Base-by-base conservation (phyloP, 2,113 vertebrate species). In the Percopsis transmontana region DNA sequence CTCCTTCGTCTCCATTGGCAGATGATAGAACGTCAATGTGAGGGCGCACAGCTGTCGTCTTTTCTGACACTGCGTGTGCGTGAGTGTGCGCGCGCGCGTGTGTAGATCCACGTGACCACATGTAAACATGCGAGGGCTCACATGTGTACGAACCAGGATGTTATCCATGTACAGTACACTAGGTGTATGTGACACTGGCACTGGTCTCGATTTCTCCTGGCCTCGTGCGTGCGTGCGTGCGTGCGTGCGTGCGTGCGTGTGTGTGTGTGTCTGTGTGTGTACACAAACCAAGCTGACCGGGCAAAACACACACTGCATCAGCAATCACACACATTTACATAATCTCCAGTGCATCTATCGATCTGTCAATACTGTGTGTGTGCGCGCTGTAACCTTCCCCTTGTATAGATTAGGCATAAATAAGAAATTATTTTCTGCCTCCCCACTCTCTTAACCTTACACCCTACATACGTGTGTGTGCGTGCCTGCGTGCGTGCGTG, bases 391-490 rank as follows among this genome's bases (percentile, higher is more conserved):
- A 77, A 80, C 80, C 84, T 88, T 87, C 76, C 80, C 86, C 73
- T 73, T 58, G 44, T 70, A 66, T 74, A 63, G 69, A 73, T 56
- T 45, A 23, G 18, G 19, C 27, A 48, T 70, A 74, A 79, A 77
- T 67, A 68, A 82, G 55, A 65, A 85, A 84, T 77, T 66, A 80
- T 86, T 84, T 85, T 74, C 71, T 82, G 72, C 54, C 76, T 76
- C 67, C 33, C 19, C 27, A 71, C 55, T 85, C 27, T 67, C 77
- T 83, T 72, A 69, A 72, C 70, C 74, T 42, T 11, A 11, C 10
- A 58, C 48, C 62, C 20, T 1, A 33, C 27, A 0, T 33, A 33
- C 27, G 27, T 33, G 54, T 53, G n/a, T 19, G 42, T 5, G n/a
- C 47, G 21, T 2, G 15, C 21, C 38, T 24, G 33, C 19, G 44